Evolutionary conservation across 2,113 vertebrate species (phyloP).

Genomic region (Mus pahari): DNA sequence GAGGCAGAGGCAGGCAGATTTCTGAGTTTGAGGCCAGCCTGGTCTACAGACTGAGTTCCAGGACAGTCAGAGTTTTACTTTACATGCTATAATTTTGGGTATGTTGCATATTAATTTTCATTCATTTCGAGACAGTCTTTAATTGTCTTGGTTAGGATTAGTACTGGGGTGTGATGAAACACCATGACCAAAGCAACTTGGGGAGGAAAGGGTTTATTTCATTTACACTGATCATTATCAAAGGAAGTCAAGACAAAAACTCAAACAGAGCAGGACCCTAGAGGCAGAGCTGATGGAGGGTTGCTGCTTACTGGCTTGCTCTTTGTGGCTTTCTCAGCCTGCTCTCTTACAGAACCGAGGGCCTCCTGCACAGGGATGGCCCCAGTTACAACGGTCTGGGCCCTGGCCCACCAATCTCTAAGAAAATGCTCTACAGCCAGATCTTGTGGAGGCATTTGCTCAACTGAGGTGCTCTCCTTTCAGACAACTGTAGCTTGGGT

Average conservation of each 20-base stretch:
- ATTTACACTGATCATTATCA: background rate
- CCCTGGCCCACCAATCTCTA: background rate
- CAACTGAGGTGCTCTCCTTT: background rate
- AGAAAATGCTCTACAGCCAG: background rate
- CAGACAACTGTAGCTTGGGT: background rate
- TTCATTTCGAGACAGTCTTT: background rate
- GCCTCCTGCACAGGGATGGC: background rate
- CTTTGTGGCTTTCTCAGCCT: background rate
- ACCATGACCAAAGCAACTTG: background rate
- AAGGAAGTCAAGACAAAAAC: background rate
- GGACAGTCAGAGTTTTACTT: too few relatives aligned
- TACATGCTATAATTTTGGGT: background rate
- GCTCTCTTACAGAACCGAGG: background rate
- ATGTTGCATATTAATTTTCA: background rate
- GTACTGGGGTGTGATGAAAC: background rate
- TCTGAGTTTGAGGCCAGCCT: too few relatives aligned
- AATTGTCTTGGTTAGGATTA: background rate
- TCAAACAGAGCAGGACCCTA: background rate
- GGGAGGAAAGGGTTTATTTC: background rate
- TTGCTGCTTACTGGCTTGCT: too few relatives aligned
- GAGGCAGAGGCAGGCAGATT: too few relatives aligned
- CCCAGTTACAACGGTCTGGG: background rate
- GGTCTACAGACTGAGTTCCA: too few relatives aligned
- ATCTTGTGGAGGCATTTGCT: background rate
- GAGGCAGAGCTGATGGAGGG: too few relatives aligned